Evolutionary conservation across 1,140 invertebrate genomes (phyloP).

Genomic region (Varroa destructor): DNA sequence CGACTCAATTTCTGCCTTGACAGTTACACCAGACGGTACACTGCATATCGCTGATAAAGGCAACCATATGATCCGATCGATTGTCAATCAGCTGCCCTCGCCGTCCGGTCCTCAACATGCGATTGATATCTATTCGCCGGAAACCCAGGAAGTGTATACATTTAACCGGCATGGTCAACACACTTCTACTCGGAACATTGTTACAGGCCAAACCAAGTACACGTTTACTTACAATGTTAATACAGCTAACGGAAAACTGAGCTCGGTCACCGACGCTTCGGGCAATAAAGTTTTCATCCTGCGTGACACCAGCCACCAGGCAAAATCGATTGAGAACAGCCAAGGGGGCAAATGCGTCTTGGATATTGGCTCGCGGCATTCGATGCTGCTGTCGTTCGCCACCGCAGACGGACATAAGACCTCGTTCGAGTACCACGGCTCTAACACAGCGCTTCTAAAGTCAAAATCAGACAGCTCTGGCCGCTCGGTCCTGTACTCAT

Average conservation of each 20-base stretch:
- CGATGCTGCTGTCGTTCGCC: conserved; percentile 35
- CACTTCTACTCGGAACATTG: conserved; percentile 75
- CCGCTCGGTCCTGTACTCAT: conserved; percentile 64
- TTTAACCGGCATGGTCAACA: conserved; percentile 83
- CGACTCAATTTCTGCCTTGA: conserved; percentile 75
- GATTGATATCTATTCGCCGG: conserved; percentile 75
- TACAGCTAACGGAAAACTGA: conserved; percentile 83
- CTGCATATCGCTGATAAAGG: conserved; percentile 87
- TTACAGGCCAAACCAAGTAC: conserved; percentile 78
- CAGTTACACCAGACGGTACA: conserved; percentile 81
- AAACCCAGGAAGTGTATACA: conserved; percentile 81
- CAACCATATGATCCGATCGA: conserved; percentile 65
- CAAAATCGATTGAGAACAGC: conserved; percentile 79
- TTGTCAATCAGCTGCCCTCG: conserved; percentile 74
- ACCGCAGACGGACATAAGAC: conserved; percentile 33
- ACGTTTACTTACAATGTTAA: conserved; percentile 92
- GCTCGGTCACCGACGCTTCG: conserved; percentile 75
- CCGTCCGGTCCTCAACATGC: conserved; percentile 71
- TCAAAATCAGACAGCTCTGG: conserved; percentile 50
- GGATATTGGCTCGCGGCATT: conserved; percentile 48
- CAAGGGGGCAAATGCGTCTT: conserved; percentile 79
- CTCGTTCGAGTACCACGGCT: conserved; percentile 62
- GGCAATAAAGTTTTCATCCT: conserved; percentile 83
- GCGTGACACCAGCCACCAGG: conserved; percentile 58
- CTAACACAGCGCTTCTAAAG: conserved; percentile 56